Evolutionary conservation across 2,113 vertebrate genomes (phyloP).

Genomic region (Arizona elegans): DNA sequence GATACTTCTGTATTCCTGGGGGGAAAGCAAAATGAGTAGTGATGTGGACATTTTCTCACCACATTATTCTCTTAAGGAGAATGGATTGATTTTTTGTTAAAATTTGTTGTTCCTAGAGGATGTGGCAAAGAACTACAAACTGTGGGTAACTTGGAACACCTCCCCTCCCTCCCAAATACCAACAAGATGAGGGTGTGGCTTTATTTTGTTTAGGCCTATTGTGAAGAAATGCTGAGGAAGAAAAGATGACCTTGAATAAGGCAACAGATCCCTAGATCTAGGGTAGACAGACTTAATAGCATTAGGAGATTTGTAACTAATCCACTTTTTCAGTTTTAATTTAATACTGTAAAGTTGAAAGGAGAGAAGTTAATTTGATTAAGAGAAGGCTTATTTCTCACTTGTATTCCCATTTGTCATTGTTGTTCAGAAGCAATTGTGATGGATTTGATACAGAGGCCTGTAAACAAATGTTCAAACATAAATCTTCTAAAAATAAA

Average conservation of each 20-base stretch:
- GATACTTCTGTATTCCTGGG: background rate
- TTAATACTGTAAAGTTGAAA: background rate
- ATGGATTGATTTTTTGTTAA: background rate
- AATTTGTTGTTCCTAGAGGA: background rate
- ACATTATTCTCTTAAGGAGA: background rate
- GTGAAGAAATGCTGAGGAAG: background rate
- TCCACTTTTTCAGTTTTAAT: background rate
- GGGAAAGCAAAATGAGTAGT: background rate
- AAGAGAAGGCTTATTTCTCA: background rate
- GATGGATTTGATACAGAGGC: background rate
- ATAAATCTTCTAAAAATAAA: background rate
- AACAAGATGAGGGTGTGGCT: background rate
- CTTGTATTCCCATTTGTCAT: background rate
- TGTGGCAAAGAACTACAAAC: background rate
- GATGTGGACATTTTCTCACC: background rate
- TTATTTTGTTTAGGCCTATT: background rate
- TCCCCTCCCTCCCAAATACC: background rate
- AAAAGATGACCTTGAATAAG: background rate
- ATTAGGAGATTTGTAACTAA: background rate
- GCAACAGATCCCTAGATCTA: background rate
- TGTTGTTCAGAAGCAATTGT: background rate
- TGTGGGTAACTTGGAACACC: background rate
- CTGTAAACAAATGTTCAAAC: background rate
- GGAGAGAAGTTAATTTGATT: background rate
- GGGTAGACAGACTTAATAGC: background rate